These are phyloP conservation scores for Bergia puertoricense DNA, from an alignment of 92 coral and sea anemone genomes.

Conservation along the genomic window DNA sequence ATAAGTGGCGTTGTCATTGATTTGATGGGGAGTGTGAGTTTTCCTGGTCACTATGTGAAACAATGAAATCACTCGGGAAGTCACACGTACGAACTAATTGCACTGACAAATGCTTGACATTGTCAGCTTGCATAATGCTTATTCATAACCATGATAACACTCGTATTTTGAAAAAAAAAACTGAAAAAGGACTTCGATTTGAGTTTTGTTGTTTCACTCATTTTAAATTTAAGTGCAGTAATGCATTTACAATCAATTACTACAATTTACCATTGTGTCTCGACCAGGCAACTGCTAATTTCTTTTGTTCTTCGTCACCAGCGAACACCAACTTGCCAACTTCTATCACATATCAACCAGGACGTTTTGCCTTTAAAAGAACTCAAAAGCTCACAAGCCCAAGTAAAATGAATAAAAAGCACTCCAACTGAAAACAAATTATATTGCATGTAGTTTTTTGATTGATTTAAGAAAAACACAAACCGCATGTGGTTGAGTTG, in stretches of 20 bases:
- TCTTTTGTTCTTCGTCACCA: slow-evolving; percentile 1
- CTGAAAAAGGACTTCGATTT: background rate
- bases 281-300: background rate
- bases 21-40: background rate
- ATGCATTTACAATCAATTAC: background rate
- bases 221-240: background rate
- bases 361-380: background rate
- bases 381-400: background rate
- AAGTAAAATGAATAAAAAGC: background rate
- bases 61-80: slow-evolving; percentile 3
- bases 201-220: background rate
- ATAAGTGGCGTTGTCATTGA: background rate
- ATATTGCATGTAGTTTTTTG: background rate
- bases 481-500: background rate
- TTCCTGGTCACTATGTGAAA: background rate
- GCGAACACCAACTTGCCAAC: background rate
- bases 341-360: background rate
- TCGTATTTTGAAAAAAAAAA: background rate
- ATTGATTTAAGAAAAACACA: background rate
- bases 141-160: background rate
- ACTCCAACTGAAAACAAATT: background rate
- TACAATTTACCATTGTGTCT: slow-evolving; percentile 11
- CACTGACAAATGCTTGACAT: background rate
- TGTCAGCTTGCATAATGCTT: background rate
- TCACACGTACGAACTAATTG: background rate